phyloP scores from a whole-genome alignment of 2,888 invertebrate genomes.

The Idaea aversata region DNA sequence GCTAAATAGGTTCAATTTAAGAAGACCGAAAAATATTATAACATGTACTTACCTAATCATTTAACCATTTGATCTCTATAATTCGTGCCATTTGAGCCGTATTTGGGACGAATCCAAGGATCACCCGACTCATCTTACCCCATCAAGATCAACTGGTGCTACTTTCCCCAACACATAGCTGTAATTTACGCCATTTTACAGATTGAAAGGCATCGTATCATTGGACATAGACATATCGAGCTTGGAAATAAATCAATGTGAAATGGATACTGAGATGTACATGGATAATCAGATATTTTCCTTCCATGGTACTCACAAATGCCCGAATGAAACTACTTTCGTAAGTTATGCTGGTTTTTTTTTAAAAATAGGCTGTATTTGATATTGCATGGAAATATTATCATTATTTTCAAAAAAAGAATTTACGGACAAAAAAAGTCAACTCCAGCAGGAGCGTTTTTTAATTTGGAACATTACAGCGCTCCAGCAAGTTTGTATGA shows the following conservation, averaged over 20 bases:
- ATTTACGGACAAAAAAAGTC: too few species aligned
- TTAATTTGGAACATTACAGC: too few species aligned
- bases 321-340: slow-evolving; percentile 89
- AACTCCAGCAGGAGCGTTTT: too few species aligned
- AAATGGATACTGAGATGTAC: slow-evolving; percentile 57
- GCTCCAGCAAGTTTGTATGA: too few species aligned
- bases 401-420: too few species aligned
- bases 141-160: too few species aligned
- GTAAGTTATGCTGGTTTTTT: slow-evolving; percentile 71
- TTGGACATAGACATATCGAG: slow-evolving; percentile 90
- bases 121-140: too few species aligned
- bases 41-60: too few species aligned
- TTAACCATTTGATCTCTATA: too few species aligned
- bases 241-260: slow-evolving; percentile 93
- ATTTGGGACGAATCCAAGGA: not conserved
- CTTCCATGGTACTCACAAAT: slow-evolving; percentile 94
- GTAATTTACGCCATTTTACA: slow-evolving; percentile 29
- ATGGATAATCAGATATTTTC: slow-evolving; percentile 85
- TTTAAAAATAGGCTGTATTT: not conserved
- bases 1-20: too few species aligned
- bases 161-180: too few species aligned
- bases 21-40: too few species aligned
- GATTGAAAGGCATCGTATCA: slow-evolving; percentile 74
- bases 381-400: not conserved
- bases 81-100: not conserved